These are phyloP conservation scores for Chymomyza fuscimana DNA, from an alignment of 2,888 invertebrate species.

Conservation along the genomic window DNA sequence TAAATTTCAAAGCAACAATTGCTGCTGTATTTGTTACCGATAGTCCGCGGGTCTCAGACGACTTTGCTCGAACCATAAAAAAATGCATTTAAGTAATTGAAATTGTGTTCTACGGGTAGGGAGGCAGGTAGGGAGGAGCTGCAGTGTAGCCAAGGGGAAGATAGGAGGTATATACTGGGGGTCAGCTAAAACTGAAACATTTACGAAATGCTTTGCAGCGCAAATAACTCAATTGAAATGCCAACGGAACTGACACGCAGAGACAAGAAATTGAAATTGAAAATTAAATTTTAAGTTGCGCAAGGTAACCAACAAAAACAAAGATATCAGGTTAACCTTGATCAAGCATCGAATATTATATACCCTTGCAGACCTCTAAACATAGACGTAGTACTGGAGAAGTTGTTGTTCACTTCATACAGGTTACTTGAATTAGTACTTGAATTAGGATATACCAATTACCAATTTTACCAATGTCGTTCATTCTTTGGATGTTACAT, in stretches of 20 bases:
- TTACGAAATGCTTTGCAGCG: conserved; percentile 51
- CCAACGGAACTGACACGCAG: conserved; percentile 73
- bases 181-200: conserved; percentile 25
- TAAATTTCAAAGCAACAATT: conserved; percentile 57
- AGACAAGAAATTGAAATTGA: conserved; percentile 71
- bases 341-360: neutral
- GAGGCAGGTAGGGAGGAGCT: neutral
- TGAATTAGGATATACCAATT: no score
- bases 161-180: neutral
- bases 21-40: neutral
- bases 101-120: conserved; percentile 16
- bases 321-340: neutral
- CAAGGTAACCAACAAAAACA: conserved; percentile 28
- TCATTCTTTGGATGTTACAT: no score
- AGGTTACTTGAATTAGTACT: no score
- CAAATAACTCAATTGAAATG: conserved; percentile 76
- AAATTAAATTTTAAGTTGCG: conserved; percentile 59
- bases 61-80: neutral
- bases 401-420: no score
- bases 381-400: no score
- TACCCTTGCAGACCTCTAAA: neutral
- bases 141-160: no score
- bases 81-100: conserved; percentile 26
- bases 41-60: no score
- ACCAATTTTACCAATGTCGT: no score